phyloP scores from a whole-genome alignment of 2,113 vertebrate species.

The Chloroceryle aenea region DNA sequence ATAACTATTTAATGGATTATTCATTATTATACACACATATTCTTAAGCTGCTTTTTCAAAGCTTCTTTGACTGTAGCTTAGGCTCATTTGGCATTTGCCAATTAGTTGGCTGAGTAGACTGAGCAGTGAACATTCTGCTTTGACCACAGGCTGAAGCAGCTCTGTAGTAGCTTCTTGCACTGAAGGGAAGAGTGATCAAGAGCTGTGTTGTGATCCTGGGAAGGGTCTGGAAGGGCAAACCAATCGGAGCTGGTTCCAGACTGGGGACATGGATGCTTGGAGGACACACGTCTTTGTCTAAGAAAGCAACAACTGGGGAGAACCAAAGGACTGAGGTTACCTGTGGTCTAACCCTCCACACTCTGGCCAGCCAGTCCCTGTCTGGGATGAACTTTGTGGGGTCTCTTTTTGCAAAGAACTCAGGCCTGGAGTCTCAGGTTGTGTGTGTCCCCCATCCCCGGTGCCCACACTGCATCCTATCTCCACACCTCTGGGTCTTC shows the following conservation, averaged over 20 bases:
- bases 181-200: neutral
- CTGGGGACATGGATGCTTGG: neutral
- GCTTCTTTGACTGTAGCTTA: neutral
- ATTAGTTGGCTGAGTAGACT: neutral
- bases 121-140: neutral
- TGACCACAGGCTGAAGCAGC: neutral
- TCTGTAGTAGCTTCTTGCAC: neutral
- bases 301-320: neutral
- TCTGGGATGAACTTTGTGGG: neutral
- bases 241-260: neutral
- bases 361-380: neutral
- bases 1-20: neutral
- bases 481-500: neutral
- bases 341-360: neutral
- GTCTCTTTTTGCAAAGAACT: neutral
- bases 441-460: neutral
- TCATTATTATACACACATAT: neutral
- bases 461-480: neutral
- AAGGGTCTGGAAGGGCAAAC: neutral
- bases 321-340: neutral
- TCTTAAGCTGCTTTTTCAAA: neutral
- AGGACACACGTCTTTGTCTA: neutral
- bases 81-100: neutral
- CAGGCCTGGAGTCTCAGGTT: neutral
- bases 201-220: neutral